Evolutionary conservation across 2,113 vertebrate genomes (phyloP).

Genomic region (Phalacrocorax brasilianus): DNA sequence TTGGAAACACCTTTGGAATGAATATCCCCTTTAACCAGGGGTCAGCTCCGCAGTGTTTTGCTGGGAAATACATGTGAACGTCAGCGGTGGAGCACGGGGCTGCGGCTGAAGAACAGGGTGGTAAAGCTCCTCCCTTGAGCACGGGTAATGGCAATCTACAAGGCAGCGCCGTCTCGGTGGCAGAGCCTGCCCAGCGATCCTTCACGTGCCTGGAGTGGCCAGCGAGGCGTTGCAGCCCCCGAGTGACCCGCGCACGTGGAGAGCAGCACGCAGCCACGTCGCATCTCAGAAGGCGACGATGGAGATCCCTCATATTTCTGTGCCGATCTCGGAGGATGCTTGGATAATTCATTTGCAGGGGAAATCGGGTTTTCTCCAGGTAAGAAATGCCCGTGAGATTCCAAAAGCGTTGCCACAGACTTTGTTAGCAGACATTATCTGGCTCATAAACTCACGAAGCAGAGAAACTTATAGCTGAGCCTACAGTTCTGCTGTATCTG

Average conservation of each 20-base stretch:
- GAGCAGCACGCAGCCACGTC: accelerated
- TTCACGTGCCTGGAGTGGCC: accelerated
- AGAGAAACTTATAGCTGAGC: background rate
- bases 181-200: background rate
- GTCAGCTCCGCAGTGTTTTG: background rate
- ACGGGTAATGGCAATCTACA: background rate
- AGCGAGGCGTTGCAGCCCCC: background rate
- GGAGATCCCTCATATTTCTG: background rate
- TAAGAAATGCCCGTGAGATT: background rate
- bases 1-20: background rate
- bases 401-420: background rate
- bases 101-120: background rate
- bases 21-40: background rate
- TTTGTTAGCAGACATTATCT: background rate
- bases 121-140: background rate
- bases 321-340: background rate
- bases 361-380: background rate
- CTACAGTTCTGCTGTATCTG: background rate
- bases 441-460: background rate
- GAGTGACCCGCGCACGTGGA: accelerated
- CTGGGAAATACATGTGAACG: accelerated
- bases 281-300: accelerated
- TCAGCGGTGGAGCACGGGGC: background rate
- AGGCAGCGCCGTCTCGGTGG: background rate
- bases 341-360: background rate